These are phyloP conservation scores for Carcina quercana DNA, from an alignment of 2,888 invertebrate species.

Conservation along the genomic window DNA sequence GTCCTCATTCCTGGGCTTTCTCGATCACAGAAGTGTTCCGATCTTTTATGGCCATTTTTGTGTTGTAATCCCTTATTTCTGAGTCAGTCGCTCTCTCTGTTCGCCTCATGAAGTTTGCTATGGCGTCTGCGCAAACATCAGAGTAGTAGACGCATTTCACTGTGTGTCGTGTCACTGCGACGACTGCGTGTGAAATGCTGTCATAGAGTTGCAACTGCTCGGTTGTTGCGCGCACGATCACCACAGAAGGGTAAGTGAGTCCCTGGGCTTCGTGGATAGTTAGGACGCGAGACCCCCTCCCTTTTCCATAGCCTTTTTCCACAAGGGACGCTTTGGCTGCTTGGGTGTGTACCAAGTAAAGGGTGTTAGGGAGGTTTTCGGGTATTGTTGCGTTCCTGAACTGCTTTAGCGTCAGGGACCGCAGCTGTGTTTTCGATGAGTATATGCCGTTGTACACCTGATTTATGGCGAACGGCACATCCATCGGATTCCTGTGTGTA, in stretches of 20 bases:
- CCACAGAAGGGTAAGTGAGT: no score
- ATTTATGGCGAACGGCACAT: constrained; percentile 14
- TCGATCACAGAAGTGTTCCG: neutral
- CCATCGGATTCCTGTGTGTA: constrained; percentile 13
- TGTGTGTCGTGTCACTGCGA: neutral
- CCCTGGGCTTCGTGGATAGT: no score
- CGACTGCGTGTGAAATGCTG: neutral
- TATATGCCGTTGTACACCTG: constrained; percentile 3
- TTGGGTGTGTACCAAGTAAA: constrained; percentile 13
- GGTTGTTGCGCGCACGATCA: no score
- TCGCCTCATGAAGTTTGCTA: neutral
- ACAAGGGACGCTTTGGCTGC: constrained; percentile 5
- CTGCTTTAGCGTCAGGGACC: neutral
- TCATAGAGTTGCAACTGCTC: neutral
- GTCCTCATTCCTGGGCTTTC: no score
- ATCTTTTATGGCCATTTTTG: neutral
- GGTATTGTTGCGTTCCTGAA: neutral
- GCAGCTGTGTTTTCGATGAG: constrained; percentile 3
- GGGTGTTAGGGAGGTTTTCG: neutral
- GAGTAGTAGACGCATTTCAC: neutral
- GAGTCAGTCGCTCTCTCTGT: neutral
- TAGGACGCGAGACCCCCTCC: constrained; percentile 6
- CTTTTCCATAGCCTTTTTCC: constrained; percentile 5
- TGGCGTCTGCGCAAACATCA: neutral
- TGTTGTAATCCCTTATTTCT: neutral